Percentiles rank a stretch among this genome's conserved stretches.
phyloP scores from a whole-genome alignment of 2,797 vertebrate species.

The Argyrosomus regius region DNA sequence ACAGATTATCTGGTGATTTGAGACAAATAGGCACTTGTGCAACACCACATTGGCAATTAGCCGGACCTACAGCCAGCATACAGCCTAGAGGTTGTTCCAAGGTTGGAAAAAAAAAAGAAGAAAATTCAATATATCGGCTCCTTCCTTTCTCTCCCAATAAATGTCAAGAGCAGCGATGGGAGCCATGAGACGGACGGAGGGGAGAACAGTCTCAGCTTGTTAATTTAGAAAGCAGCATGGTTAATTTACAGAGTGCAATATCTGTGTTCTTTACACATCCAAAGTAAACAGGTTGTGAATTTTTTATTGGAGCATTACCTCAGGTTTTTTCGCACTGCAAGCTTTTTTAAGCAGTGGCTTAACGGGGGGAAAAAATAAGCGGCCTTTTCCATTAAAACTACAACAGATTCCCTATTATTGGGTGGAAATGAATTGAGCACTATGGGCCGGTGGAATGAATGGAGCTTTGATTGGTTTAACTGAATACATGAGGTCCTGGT shows the following conservation, averaged over 20 bases:
- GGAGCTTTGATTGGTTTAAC: slow-evolving; percentile 76
- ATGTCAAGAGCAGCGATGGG: slow-evolving; percentile 51
- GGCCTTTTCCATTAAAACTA: slow-evolving; percentile 61
- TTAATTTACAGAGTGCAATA: slow-evolving; percentile 67
- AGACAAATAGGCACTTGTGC: slow-evolving; percentile 43
- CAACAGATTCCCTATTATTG: slow-evolving; percentile 75
- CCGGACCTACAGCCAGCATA: slow-evolving; percentile 8
- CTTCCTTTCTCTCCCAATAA: slow-evolving; percentile 68
- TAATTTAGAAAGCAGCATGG: slow-evolving; percentile 50
- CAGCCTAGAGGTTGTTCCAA: slow-evolving; percentile 59
- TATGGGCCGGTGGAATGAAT: slow-evolving; percentile 70
- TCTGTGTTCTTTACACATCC: slow-evolving; percentile 66
- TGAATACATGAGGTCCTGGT: slow-evolving; percentile 71
- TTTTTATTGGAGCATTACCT: slow-evolving; percentile 70
- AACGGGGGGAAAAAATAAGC: slow-evolving; percentile 10
- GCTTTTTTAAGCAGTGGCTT: slow-evolving; percentile 38
- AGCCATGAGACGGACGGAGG: slow-evolving; percentile 28
- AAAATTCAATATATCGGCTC: slow-evolving; percentile 64
- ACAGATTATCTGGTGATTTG: slow-evolving; percentile 10
- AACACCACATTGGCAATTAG: slow-evolving; percentile 33
- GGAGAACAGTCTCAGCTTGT: slow-evolving; percentile 67
- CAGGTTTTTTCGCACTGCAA: slow-evolving; percentile 31
- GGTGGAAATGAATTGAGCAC: slow-evolving; percentile 71
- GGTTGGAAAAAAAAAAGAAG: slow-evolving; percentile 48
- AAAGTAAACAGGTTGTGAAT: slow-evolving; percentile 70